Base-by-base conservation (phyloP, 2,797 vertebrate genomes). In the Muraenolepis orangiensis region DNA sequence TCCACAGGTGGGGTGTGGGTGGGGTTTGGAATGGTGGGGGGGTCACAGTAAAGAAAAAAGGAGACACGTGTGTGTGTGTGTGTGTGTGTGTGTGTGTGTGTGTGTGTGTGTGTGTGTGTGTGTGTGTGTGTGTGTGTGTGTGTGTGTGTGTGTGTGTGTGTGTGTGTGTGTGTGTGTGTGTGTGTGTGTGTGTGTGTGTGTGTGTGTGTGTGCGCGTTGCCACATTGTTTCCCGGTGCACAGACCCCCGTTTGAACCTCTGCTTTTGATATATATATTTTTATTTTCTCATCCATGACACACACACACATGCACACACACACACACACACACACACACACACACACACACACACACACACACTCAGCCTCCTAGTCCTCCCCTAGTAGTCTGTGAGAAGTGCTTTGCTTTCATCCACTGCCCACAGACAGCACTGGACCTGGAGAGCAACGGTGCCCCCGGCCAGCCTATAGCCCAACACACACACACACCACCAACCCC, bases 401-500 rank as follows among this genome's bases (percentile, higher is more conserved):
- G 71, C 16, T 74, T 26, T 79, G 82, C 90, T 92, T 92, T 91
- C 87, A 92, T 90, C 88, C 85, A 26, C 16, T 46, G 81, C 88
- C 90, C 74, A 85, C 87, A 90, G 87, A 85, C 87, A 90, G 87
- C 90, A 64, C 84, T 85, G 68, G 76, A 85, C 81, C 80, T 80
- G 79, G 82, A 86, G 77, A 70, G 86, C 88, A 87, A 89, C 75
- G 86, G 85, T 83, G 85, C 90, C 88, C 89, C 86, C 88, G 89
- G 90, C 80, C 78, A 82, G 78, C 20, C 77, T 81, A 92, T 90
- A 93, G 94, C 87, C 80, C 80, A 83, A 93, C 72, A 78, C 91
- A 85, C 75, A 74, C 61, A 76, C 80, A 78, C 84, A 81, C 73
- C n/a, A n/a, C n/a, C n/a, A n/a, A n/a, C n/a, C n/a, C n/a, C n/a